phyloP scores from a whole-genome alignment of 2,113 vertebrate genomes.

The Oophaga pumilio region DNA sequence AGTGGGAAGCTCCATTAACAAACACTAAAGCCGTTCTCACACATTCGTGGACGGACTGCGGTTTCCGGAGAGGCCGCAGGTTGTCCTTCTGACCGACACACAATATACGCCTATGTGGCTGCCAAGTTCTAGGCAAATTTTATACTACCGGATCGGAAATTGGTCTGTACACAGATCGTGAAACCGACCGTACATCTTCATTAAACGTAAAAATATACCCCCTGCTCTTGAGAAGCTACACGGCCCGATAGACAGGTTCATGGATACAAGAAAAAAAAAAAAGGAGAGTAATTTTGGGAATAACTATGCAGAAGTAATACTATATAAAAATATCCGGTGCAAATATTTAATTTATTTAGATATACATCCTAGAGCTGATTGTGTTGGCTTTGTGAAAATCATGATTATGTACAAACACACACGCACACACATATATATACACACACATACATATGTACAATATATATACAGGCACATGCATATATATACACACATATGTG shows the following conservation, averaged over 20 bases:
- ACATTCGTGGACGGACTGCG: too few species aligned
- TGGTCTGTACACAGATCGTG: too few species aligned
- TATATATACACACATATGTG: slow-evolving; percentile 70
- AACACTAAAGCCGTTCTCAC: too few species aligned
- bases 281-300: background rate
- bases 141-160: too few species aligned
- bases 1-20: too few species aligned
- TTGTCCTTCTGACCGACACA: too few species aligned
- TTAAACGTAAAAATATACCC: background rate
- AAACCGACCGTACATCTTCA: too few species aligned
- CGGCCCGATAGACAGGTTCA: background rate
- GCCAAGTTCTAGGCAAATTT: too few species aligned
- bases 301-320: slow-evolving; percentile 44
- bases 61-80: too few species aligned
- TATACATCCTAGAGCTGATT: slow-evolving; percentile 47
- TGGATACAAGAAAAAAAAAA: background rate
- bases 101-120: too few species aligned
- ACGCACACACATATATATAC: slow-evolving; percentile 1
- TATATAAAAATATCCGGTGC: slow-evolving; percentile 45
- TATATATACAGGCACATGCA: slow-evolving; percentile 65
- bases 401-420: slow-evolving; percentile 53
- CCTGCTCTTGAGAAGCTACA: background rate
- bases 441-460: slow-evolving; percentile 58
- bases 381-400: slow-evolving; percentile 43
- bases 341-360: slow-evolving; percentile 47